Evolutionary conservation across 2,888 invertebrate genomes (phyloP).

Genomic region (Monochamus alternatus): DNA sequence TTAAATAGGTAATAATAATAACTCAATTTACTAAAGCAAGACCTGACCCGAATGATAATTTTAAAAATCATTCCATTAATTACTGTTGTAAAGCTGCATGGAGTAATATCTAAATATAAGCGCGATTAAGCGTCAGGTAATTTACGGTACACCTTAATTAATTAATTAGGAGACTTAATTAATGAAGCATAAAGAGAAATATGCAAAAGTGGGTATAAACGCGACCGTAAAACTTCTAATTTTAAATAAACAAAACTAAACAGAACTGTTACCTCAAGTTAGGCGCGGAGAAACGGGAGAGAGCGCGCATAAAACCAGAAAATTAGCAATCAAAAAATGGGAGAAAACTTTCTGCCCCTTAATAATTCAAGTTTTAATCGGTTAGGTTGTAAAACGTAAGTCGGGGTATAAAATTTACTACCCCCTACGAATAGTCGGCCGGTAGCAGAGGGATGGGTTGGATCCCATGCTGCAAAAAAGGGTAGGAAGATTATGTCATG

Average conservation of each 20-base stretch:
- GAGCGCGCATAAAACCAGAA: conserved; percentile 18
- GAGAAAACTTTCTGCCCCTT: conserved; percentile 13
- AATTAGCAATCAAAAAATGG: conserved; percentile 23
- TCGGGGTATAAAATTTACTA: conserved; percentile 14
- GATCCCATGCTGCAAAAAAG: conserved; percentile 6
- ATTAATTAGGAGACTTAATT: conserved; percentile 8
- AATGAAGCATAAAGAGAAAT: conserved; percentile 12
- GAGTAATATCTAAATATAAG: background rate
- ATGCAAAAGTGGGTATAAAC: conserved; percentile 8
- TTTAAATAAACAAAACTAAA: conserved; percentile 25
- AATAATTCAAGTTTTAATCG: conserved; percentile 32
- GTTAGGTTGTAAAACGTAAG: conserved; percentile 16
- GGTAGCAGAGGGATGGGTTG: background rate
- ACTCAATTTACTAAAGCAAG: too few species aligned
- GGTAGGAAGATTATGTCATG: conserved; percentile 7
- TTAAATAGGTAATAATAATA: too few species aligned
- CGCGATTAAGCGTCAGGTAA: background rate
- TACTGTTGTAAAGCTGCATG: background rate
- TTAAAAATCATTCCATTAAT: too few species aligned
- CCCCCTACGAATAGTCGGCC: background rate
- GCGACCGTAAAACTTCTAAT: conserved; percentile 19
- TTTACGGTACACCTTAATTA: background rate
- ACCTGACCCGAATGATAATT: too few species aligned
- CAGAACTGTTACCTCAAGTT: conserved; percentile 7
- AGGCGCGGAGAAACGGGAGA: conserved; percentile 6